Conservation (phyloP, 2,888 invertebrate species). For the Lasioglossum villosulum region DNA sequence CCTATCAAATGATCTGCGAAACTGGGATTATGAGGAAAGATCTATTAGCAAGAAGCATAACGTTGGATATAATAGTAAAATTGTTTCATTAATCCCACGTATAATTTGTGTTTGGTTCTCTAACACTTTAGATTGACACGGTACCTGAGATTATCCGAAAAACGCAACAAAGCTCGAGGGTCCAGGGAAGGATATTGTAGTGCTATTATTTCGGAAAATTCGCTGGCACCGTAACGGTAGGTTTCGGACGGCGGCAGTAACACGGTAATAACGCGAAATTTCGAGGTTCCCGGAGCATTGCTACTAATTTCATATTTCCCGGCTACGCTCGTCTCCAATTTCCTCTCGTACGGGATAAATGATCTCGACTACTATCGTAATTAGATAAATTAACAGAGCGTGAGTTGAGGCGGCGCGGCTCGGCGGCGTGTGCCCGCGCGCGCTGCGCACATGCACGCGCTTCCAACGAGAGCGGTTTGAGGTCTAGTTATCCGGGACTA, state of each 20-base stretch:
- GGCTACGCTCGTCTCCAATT: constrained; percentile 60
- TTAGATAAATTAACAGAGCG: constrained; percentile 60
- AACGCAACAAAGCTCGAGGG: neutral
- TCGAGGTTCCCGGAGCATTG: constrained; percentile 67
- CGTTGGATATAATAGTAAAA: neutral
- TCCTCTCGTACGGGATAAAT: constrained; percentile 59
- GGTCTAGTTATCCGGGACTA: constrained; percentile 63
- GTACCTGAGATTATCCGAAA: neutral
- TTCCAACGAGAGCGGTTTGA: constrained; percentile 52
- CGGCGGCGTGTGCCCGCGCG: constrained; percentile 39
- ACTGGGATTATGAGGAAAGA: neutral
- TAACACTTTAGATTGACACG: neutral
- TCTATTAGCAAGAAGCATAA: neutral
- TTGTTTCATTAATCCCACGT: neutral
- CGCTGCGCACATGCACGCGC: constrained; percentile 30
- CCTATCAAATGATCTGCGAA: neutral
- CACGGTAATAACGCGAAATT: constrained; percentile 58
- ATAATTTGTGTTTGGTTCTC: neutral
- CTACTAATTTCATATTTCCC: constrained; percentile 74
- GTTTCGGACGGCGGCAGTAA: constrained; percentile 9
- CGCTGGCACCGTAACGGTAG: neutral
- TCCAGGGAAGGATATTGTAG: neutral
- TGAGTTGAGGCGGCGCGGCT: constrained; percentile 48
- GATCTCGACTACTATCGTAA: constrained; percentile 54
- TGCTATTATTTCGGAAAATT: neutral